A percentile compares a stretch with the other conserved stretches of the same genome.
Conservation (phyloP, 2,888 invertebrate genomes). For the Tiliacea aurago region DNA sequence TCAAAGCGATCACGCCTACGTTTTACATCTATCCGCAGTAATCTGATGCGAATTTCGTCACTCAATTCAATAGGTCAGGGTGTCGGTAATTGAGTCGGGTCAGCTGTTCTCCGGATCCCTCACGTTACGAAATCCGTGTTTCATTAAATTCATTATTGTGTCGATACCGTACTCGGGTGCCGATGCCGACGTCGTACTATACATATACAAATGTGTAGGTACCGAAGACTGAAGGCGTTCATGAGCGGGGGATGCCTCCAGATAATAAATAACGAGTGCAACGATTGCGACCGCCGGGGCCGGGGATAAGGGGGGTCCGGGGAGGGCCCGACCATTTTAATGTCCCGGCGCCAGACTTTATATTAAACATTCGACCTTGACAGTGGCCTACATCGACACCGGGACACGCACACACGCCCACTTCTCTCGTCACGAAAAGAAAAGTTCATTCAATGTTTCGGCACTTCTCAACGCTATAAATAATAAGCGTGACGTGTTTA, state of each 20-base stretch:
- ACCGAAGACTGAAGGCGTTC: slow-evolving; percentile 75
- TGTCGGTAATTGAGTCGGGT: slow-evolving; percentile 75
- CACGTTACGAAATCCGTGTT: slow-evolving; percentile 67
- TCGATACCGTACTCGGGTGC: slow-evolving; percentile 55
- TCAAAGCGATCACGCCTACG: slow-evolving; percentile 69
- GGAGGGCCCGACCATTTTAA: slow-evolving; percentile 90
- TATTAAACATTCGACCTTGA: slow-evolving; percentile 91
- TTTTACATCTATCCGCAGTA: slow-evolving; percentile 68
- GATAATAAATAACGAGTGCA: slow-evolving; percentile 91
- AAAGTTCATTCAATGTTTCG: slow-evolving; percentile 88
- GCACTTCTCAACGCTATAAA: slow-evolving; percentile 86
- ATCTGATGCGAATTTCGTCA: slow-evolving; percentile 75
- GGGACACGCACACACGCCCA: slow-evolving; percentile 89
- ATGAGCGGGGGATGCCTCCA: slow-evolving; percentile 83
- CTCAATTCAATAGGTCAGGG: slow-evolving; percentile 78
- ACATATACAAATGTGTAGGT: slow-evolving; percentile 63
- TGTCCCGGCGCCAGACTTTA: slow-evolving; percentile 90
- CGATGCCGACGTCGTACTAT: slow-evolving; percentile 55
- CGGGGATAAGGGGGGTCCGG: slow-evolving; percentile 84
- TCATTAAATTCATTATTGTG: slow-evolving; percentile 65
- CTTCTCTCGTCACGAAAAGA: slow-evolving; percentile 87
- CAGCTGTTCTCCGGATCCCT: slow-evolving; percentile 73
- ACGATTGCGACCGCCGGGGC: slow-evolving; percentile 88
- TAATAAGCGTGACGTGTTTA: slow-evolving; percentile 85
- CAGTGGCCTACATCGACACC: slow-evolving; percentile 90